These are phyloP conservation scores for Drosophila kuntzei DNA, from an alignment of 2,888 invertebrate genomes.

Conservation along the genomic window DNA sequence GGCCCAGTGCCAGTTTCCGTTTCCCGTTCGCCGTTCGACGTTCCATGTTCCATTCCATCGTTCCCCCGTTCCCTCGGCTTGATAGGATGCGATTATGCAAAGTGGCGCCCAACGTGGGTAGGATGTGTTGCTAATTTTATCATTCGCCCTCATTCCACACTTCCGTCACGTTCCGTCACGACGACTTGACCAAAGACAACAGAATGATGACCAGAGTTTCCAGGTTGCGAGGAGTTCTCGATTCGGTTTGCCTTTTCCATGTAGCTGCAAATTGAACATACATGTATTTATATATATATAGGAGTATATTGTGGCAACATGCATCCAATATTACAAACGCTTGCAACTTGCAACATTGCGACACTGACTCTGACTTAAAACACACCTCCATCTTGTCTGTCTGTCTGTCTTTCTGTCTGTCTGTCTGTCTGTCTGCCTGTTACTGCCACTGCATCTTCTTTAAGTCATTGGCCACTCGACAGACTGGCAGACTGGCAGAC, in stretches of 20 bases:
- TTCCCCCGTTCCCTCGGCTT: neutral
- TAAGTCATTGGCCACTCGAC: slow-evolving; percentile 49
- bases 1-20: slow-evolving; percentile 31
- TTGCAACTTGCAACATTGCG: slow-evolving; percentile 29
- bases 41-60: neutral
- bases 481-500: neutral
- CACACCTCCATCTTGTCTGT: neutral
- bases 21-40: neutral
- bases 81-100: slow-evolving; percentile 55
- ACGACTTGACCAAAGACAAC: slow-evolving; percentile 16
- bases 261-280: slow-evolving; percentile 70
- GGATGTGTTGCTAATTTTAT: slow-evolving; percentile 54
- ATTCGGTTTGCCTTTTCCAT: slow-evolving; percentile 59
- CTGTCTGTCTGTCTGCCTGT: neutral
- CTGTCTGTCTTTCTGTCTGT: neutral
- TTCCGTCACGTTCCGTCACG: neutral
- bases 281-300: neutral
- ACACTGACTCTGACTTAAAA: slow-evolving; percentile 29
- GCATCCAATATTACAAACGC: slow-evolving; percentile 30
- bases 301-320: slow-evolving; percentile 28
- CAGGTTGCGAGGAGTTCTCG: neutral
- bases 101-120: slow-evolving; percentile 39
- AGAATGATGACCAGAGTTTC: slow-evolving; percentile 14
- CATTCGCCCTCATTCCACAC: slow-evolving; percentile 6
- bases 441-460: slow-evolving; percentile 24